phyloP scores from a whole-genome alignment of 37 sponge, comb jelly and placozoan genomes.

The Tethya wilhelma region DNA sequence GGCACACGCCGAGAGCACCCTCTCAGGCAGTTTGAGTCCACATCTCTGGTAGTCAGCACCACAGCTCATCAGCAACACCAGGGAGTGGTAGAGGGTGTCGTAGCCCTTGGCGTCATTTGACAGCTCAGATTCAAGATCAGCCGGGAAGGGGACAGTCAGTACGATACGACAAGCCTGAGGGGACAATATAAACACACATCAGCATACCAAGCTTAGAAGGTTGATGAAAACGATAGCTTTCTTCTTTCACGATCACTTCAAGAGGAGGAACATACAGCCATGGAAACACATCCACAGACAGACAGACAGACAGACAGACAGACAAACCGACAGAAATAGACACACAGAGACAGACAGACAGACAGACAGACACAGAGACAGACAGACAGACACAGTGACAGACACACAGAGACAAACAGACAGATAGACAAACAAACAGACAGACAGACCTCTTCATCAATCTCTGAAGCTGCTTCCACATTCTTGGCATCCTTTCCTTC shows the following conservation, averaged over 20 bases:
- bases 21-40: not conserved
- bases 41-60: slow-evolving; percentile 31
- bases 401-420: too few relatives aligned
- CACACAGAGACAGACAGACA: too few relatives aligned
- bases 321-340: too few relatives aligned
- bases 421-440: too few relatives aligned
- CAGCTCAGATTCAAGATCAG: not conserved
- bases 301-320: too few relatives aligned
- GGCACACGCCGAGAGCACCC: slow-evolving; percentile 42
- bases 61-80: slow-evolving; percentile 38
- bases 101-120: slow-evolving; percentile 6
- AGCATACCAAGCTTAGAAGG: not conserved
- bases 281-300: too few relatives aligned
- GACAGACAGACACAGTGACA: not conserved
- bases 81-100: slow-evolving; percentile 19
- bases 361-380: too few relatives aligned
- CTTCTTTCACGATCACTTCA: too few relatives aligned
- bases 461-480: not conserved
- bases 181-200: not conserved
- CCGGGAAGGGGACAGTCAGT: not conserved
- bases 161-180: slow-evolving; percentile 2
- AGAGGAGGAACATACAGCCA: too few relatives aligned
- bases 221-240: not conserved
- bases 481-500: slow-evolving; percentile 22
- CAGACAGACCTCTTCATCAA: slow-evolving; percentile 47